phyloP scores from a whole-genome alignment of 2,888 invertebrate genomes.

The Onchidella celtica region DNA sequence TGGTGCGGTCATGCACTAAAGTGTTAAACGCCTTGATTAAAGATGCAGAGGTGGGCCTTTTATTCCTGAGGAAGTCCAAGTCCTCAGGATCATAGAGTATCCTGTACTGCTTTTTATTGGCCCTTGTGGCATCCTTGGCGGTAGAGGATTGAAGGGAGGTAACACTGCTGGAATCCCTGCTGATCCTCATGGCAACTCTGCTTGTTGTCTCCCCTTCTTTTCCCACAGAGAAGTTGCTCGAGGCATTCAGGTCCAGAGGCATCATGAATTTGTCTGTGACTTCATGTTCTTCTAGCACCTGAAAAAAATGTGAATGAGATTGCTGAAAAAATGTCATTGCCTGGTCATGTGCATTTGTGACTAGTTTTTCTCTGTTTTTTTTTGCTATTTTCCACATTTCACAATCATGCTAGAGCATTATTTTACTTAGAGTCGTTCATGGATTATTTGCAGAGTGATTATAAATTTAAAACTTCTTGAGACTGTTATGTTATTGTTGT shows the following conservation, averaged over 20 bases:
- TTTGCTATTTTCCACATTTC: too few species aligned
- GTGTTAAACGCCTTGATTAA: slow-evolving; percentile 63
- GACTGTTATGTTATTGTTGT: too few species aligned
- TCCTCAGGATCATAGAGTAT: slow-evolving; percentile 17
- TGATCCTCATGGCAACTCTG: not conserved
- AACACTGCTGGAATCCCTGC: not conserved
- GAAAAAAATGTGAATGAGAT: not conserved
- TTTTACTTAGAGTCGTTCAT: too few species aligned
- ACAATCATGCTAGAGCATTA: too few species aligned
- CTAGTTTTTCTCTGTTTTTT: too few species aligned
- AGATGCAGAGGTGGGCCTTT: slow-evolving; percentile 46
- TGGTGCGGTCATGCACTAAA: slow-evolving; percentile 62
- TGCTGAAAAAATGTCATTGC: too few species aligned
- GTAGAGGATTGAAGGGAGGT: slow-evolving; percentile 9
- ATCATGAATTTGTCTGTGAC: slow-evolving; percentile 13
- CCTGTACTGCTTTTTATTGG: slow-evolving; percentile 9
- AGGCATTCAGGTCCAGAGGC: not conserved
- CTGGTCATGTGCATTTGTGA: too few species aligned
- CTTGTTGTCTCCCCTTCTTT: not conserved
- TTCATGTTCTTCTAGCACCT: slow-evolving; percentile 31
- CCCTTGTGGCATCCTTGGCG: not conserved
- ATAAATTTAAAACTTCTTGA: too few species aligned
- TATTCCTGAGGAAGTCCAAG: slow-evolving; percentile 61
- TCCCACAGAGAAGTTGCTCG: not conserved
- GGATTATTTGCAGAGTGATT: too few species aligned